A percentile compares a stretch with the other conserved stretches of the same genome.
Conservation (phyloP, 2,797 vertebrate species). For the Sardinella longiceps region DNA sequence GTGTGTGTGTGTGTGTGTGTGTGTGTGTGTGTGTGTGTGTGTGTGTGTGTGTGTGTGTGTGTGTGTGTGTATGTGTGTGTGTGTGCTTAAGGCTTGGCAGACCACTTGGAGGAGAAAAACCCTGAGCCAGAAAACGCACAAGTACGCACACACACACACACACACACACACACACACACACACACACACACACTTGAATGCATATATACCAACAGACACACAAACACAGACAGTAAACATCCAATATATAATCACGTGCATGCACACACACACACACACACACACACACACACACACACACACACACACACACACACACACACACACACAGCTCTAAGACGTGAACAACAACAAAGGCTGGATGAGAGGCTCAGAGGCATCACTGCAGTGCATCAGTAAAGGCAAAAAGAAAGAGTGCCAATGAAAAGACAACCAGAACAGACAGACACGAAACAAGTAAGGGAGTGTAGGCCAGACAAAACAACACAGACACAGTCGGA, state of each 20-base stretch:
- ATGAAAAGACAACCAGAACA: not conserved
- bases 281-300: not conserved
- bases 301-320: not conserved
- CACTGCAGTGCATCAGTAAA: not conserved
- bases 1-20: not conserved
- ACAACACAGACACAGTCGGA: not conserved
- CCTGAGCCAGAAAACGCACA: not conserved
- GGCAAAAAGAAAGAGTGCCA: not conserved
- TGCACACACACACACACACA: not conserved
- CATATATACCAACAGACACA: not conserved
- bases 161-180: not conserved
- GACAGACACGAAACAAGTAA: not conserved
- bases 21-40: not conserved
- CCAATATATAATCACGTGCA: no score
- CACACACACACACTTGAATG: not conserved
- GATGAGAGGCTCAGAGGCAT: not conserved
- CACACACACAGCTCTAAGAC: not conserved
- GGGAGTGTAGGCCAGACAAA: not conserved
- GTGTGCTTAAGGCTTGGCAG: not conserved
- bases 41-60: not conserved
- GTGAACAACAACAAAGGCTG: conserved; percentile 17
- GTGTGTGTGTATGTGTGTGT: not conserved
- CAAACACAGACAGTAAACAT: not conserved
- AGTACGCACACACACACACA: not conserved
- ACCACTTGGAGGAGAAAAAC: not conserved